Conservation (phyloP, 2,888 invertebrate species). For the Phlogophora meticulosa region DNA sequence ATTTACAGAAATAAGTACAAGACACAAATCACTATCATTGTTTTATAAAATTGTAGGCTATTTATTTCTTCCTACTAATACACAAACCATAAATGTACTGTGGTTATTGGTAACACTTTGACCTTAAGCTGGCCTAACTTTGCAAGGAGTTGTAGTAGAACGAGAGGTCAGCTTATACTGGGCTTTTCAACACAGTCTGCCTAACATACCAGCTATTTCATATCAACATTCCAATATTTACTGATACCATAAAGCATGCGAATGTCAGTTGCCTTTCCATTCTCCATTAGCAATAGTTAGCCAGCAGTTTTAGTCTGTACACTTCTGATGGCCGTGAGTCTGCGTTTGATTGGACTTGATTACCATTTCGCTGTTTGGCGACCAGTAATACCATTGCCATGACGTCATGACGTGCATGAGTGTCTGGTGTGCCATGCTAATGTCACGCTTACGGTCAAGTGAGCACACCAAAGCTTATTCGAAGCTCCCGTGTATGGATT, state of each 20-base stretch:
- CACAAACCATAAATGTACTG: too few species aligned
- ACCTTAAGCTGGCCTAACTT: not conserved
- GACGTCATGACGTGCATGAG: conserved; percentile 53
- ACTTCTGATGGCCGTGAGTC: conserved; percentile 77
- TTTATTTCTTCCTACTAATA: too few species aligned
- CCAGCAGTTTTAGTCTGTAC: conserved; percentile 19
- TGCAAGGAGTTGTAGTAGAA: too few species aligned
- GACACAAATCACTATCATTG: too few species aligned
- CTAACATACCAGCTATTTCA: conserved; percentile 3
- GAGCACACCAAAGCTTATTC: conserved; percentile 49
- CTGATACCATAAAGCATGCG: conserved; percentile 10
- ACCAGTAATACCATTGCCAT: conserved; percentile 61
- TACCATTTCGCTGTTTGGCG: conserved; percentile 86
- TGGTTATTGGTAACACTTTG: too few species aligned
- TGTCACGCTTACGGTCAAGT: conserved; percentile 63
- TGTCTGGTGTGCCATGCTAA: conserved; percentile 46
- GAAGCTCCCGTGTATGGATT: conserved; percentile 18
- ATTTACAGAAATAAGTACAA: too few species aligned
- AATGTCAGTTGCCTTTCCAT: conserved; percentile 11
- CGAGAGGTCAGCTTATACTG: too few species aligned
- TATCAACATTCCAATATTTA: not conserved
- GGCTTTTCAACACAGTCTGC: too few species aligned
- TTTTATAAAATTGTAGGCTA: too few species aligned
- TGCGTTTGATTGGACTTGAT: conserved; percentile 92
- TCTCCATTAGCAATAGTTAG: conserved; percentile 6